Evolutionary conservation across 2,797 vertebrate genomes (phyloP), one percentile per base, ranked within the genome.

Genomic region (Synaphobranchus kaupii): DNA sequence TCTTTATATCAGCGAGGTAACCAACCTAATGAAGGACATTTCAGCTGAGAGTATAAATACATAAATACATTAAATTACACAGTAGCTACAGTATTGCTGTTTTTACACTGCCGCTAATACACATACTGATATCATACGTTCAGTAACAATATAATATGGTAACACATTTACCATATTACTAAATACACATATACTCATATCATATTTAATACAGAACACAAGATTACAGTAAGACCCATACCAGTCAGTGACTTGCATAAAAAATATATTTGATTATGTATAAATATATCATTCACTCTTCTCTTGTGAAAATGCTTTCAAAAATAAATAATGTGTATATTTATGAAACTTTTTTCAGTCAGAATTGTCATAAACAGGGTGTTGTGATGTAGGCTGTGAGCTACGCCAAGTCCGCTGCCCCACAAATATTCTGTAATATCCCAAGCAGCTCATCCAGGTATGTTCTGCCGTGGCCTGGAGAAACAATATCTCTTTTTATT

Each of bases 401-500:
- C 87, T 63, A 87, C 54, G 50, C 83, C 25, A n/a, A 60, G 83
- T 34, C 83, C 87, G 78, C 71, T 78, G 73, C 63, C 87, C 84
- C 73, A 50, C 47, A 81, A 34, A 81, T 68, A 88, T 44, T 50
- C 84, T 88, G 87, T 78, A 88, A 88, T 88, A 88, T 82, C 84
- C 0, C 39, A 82, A 52, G 84, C 84, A 71, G 52, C 58, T 88
- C 78, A 83, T 58, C 71, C 76, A 20, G 84, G 13, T 60, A 48
- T 85, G 58, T 88, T 81, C 39, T 28, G 63, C n/a, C 58, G 58
- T 83, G 73, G 87, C 87, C 87, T 58, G 56, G 13, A 88, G 87
- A 85, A 82, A 85, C 76, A 88, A 88, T 88, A 88, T 88, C 34
- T 4, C 10, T 48, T 20, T 52, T 88, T 85, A 88, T 88, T 88